Evolutionary conservation across 2,888 invertebrate genomes (phyloP), one percentile per base, ranked within the genome.

Genomic region (Tortricodes alternella): DNA sequence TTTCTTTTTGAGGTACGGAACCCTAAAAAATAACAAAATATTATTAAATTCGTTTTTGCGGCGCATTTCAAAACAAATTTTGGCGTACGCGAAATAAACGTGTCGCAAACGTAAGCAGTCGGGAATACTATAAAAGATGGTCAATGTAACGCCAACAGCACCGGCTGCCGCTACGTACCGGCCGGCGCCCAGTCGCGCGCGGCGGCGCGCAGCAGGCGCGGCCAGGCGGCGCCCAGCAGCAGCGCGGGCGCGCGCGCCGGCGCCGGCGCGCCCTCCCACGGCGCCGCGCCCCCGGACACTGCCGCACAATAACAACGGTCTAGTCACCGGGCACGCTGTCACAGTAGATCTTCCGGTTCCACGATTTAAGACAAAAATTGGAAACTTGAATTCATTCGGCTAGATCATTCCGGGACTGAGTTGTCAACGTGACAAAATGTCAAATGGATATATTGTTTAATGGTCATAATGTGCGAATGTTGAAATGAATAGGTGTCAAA

Each of bases 131-230:
- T n/a, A n/a, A 27, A 27, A 9, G 6, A 27, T 21, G 3, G 3
- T 21, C 21, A 21, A 21, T 6, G 21, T 4, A 21, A 21, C 3
- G 6, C 3, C 3, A 3, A 21, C 21, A 21, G 32, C 16, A 9
- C 2, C 5, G 4, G 37, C 24, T 11, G 52, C 35, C 41, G 53
- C n/a, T n/a, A 16, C 7, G 23, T 23, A 38, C 38, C 38, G 19
- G 19, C 43, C n/a, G 61, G 61, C 11, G 61, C 62, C 60, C 57
- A 65, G 51, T 49, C 57, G 6, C 52, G 53, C 29, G 18, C n/a
- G n/a, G 61, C 60, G 34, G 73, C 70, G 51, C 68, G 70, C 66
- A 74, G 62, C 64, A 75, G 64, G 57, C 67, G 48, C 52, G 71
- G 70, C 70, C 74, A 62, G 59, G 62, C 63, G 11, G 52, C 58